Conservation (phyloP, 2,797 vertebrate species). For the Mormyrops attenuatus region DNA sequence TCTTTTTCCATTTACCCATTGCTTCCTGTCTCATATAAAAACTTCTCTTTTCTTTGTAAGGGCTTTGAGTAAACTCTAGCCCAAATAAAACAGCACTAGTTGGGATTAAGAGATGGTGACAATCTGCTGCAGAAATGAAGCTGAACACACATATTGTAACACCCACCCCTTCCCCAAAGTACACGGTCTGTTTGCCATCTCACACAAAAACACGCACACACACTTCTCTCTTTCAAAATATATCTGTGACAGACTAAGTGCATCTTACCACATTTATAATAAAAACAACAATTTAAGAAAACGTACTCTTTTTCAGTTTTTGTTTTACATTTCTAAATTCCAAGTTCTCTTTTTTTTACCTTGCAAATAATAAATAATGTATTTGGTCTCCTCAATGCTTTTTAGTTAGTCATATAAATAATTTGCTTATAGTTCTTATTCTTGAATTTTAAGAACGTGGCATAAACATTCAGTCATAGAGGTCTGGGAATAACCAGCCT, state of each 20-base stretch:
- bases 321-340: neutral
- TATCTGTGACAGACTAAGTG: slow-evolving; percentile 8
- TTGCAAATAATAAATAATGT: slow-evolving; percentile 3
- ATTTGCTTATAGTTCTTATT: neutral
- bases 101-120: neutral
- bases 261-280: neutral
- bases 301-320: neutral
- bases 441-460: slow-evolving; percentile 12
- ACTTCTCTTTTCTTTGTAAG: slow-evolving; percentile 3
- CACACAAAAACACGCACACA: neutral
- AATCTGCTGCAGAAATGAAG: slow-evolving; percentile 18
- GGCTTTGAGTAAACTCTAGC: slow-evolving; percentile 6
- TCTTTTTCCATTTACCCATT: slow-evolving; percentile 34
- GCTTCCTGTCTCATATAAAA: slow-evolving; percentile 15
- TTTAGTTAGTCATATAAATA: slow-evolving; percentile 12
- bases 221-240: neutral
- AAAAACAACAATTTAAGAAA: slow-evolving; percentile 12
- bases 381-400: slow-evolving; percentile 16
- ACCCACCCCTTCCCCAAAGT: neutral
- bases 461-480: neutral
- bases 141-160: neutral
- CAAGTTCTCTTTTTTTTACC: neutral
- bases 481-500: slow-evolving; percentile 5
- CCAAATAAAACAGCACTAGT: neutral
- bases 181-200: neutral